Evolutionary conservation across 2,797 vertebrate genomes (phyloP).

Genomic region (Premnoplex brunnescens): DNA sequence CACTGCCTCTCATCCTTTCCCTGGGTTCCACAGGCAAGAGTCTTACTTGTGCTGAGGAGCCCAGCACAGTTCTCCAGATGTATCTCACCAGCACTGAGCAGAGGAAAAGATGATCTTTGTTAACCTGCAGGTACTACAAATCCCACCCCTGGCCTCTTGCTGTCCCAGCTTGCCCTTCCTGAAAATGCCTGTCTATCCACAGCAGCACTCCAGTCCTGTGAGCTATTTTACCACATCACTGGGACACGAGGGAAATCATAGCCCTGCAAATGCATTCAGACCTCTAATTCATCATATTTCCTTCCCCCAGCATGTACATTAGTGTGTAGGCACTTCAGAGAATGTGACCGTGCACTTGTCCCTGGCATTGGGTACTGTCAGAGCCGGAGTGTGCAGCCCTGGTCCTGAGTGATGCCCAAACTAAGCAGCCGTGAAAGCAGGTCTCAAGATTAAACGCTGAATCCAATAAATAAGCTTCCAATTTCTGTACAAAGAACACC

Average conservation of each 20-base stretch:
- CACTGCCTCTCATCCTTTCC: neutral
- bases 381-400: neutral
- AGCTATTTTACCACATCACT: neutral
- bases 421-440: neutral
- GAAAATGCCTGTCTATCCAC: neutral
- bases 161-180: neutral
- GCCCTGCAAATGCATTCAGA: neutral
- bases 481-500: neutral
- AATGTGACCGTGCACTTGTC: rapidly evolving
- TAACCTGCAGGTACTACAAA: neutral
- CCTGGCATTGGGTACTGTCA: neutral
- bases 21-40: neutral
- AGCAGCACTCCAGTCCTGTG: neutral
- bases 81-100: neutral
- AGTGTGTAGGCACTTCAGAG: neutral
- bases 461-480: neutral
- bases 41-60: neutral
- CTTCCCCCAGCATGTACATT: neutral
- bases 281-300: neutral
- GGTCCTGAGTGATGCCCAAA: neutral
- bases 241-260: neutral
- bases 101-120: neutral
- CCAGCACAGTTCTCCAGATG: neutral
- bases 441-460: neutral
- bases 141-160: neutral